phyloP scores from a whole-genome alignment of 2,113 vertebrate genomes.

The Zosterops lateralis region DNA sequence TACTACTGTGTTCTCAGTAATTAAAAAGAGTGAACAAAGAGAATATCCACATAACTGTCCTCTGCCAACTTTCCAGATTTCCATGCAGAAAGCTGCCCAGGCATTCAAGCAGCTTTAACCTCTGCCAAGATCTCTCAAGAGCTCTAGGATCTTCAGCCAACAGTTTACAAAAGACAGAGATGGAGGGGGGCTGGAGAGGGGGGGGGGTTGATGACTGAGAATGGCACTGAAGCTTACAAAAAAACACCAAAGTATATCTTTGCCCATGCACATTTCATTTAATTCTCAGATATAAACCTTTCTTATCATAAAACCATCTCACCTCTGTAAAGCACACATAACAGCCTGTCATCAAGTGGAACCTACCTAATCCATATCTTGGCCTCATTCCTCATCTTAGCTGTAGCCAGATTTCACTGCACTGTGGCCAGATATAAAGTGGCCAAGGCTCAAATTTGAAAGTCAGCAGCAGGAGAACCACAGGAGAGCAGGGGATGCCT shows the following conservation, averaged over 20 bases:
- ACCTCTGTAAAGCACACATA: background rate
- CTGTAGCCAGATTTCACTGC: background rate
- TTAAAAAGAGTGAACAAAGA: background rate
- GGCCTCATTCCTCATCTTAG: background rate
- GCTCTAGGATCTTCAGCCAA: conserved; percentile 29
- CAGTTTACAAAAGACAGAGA: background rate
- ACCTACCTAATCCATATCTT: background rate
- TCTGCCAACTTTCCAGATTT: conserved; percentile 25
- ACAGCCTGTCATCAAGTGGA: background rate
- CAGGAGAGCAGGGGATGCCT: background rate
- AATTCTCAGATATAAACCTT: background rate
- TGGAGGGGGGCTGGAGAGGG: background rate
- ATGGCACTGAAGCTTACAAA: background rate
- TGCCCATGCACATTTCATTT: background rate
- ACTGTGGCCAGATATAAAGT: background rate
- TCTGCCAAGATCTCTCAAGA: conserved; percentile 22
- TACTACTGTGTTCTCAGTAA: background rate
- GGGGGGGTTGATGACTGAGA: background rate
- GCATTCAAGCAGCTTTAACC: conserved; percentile 30
- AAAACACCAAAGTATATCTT: background rate
- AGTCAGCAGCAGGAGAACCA: background rate
- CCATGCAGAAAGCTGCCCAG: background rate
- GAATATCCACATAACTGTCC: background rate
- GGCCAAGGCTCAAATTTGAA: background rate
- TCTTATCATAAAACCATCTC: background rate